A percentile compares a stretch with the other conserved stretches of the same genome.
Conservation (phyloP, 2,888 invertebrate genomes). For the Molanna angustata region DNA sequence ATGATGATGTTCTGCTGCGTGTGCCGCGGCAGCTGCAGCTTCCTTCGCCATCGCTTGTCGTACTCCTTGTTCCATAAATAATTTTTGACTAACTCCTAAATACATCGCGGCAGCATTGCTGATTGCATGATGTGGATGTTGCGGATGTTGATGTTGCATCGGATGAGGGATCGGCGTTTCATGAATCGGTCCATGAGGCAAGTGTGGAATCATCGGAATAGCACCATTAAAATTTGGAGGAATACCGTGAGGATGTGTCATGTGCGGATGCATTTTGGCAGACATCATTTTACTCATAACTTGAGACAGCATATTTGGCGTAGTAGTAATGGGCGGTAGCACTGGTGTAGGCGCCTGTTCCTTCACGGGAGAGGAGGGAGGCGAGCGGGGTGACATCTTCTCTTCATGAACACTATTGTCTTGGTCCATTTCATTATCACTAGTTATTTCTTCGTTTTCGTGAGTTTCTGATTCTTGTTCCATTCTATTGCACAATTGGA, state of each 20-base stretch:
- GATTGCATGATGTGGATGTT: constrained; percentile 58
- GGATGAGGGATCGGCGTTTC: constrained; percentile 38
- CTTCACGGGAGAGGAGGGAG: constrained; percentile 51
- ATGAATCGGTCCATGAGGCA: constrained; percentile 44
- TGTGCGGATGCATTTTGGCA: constrained; percentile 59
- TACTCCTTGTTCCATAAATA: constrained; percentile 78
- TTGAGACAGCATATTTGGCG: constrained; percentile 59
- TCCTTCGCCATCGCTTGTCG: constrained; percentile 69
- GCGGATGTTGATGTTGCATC: constrained; percentile 52
- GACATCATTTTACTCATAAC: constrained; percentile 67
- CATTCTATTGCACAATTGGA: constrained; percentile 82
- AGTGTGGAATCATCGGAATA: constrained; percentile 57
- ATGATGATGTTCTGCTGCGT: constrained; percentile 51
- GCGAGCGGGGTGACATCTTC: constrained; percentile 56
- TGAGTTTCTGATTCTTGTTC: constrained; percentile 75
- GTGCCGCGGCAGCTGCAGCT: constrained; percentile 55
- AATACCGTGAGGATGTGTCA: constrained; percentile 53
- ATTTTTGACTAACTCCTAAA: constrained; percentile 72
- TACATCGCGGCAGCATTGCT: constrained; percentile 70
- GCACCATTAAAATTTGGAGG: constrained; percentile 61
- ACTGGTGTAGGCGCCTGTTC: constrained; percentile 51
- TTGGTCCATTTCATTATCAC: constrained; percentile 54
- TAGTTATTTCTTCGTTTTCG: constrained; percentile 70
- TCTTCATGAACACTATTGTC: constrained; percentile 46
- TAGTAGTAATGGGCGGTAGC: constrained; percentile 48